These are phyloP conservation scores for Notodonta ziczac DNA, from an alignment of 2,888 invertebrate species.

Conservation along the genomic window DNA sequence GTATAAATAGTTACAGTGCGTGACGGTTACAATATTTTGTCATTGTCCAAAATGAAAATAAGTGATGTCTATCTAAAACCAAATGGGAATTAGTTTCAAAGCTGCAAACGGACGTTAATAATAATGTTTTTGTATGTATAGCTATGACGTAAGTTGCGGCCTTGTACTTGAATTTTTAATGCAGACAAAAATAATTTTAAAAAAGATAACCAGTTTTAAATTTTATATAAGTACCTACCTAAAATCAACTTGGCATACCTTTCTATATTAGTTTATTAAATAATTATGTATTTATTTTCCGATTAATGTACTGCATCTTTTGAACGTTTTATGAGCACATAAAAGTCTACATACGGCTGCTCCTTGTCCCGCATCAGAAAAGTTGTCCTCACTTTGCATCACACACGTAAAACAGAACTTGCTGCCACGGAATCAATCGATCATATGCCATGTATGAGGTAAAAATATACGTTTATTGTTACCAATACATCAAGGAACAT, in stretches of 20 bases:
- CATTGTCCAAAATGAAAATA: too few species aligned
- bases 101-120: slow-evolving; percentile 8
- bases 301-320: too few species aligned
- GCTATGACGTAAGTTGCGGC: slow-evolving; percentile 61
- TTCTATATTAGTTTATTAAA: too few species aligned
- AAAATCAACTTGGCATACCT: too few species aligned
- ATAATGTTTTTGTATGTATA: slow-evolving; percentile 16
- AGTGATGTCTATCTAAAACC: not conserved
- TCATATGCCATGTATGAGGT: not conserved
- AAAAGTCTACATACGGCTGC: not conserved
- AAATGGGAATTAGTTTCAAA: not conserved
- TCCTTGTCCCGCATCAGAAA: not conserved
- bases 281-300: too few species aligned
- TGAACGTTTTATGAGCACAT: too few species aligned
- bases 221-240: too few species aligned
- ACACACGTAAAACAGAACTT: not conserved
- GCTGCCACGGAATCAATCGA: not conserved
- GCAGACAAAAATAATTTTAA: slow-evolving; percentile 13
- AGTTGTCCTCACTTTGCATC: not conserved
- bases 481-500: not conserved
- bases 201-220: not conserved
- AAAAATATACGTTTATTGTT: slow-evolving; percentile 1
- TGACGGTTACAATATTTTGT: too few species aligned
- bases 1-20: too few species aligned
- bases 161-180: slow-evolving; percentile 58